These are phyloP conservation scores for Tyto alba DNA, from an alignment of 2,113 vertebrate species.

Conservation along the genomic window DNA sequence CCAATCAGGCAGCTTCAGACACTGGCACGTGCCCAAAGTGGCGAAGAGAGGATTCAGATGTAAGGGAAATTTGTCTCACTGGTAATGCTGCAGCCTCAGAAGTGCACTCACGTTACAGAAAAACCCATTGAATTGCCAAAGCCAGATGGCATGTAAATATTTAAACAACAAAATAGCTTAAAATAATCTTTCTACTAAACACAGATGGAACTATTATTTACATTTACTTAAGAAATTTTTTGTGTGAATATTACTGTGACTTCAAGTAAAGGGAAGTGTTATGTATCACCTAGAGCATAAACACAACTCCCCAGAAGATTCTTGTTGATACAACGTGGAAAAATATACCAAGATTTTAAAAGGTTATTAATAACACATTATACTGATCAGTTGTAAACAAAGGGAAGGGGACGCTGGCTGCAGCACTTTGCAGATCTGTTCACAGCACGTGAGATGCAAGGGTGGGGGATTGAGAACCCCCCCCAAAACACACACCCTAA, in stretches of 20 bases:
- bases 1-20: constrained; percentile 3
- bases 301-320: not conserved
- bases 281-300: not conserved
- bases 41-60: not conserved
- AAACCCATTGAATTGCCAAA: constrained; percentile 16
- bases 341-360: not conserved
- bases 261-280: not conserved
- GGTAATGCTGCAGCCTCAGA: constrained; percentile 37
- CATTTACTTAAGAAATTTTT: not conserved
- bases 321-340: not conserved
- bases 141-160: constrained; percentile 52
- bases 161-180: constrained; percentile 43
- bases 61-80: constrained; percentile 23
- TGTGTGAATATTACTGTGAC: not conserved
- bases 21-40: constrained; percentile 5
- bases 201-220: constrained; percentile 47
- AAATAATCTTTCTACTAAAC: constrained; percentile 7
- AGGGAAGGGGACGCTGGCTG: not conserved
- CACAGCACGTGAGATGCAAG: fast-evolving
- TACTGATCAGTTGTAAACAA: fast-evolving
- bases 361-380: not conserved
- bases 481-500: not conserved
- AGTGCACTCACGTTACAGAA: not conserved
- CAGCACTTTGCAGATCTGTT: not conserved
- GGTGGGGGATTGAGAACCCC: not conserved